These are phyloP conservation scores for Odontomachus brunneus DNA, from an alignment of 1,140 invertebrate species.

Conservation along the genomic window DNA sequence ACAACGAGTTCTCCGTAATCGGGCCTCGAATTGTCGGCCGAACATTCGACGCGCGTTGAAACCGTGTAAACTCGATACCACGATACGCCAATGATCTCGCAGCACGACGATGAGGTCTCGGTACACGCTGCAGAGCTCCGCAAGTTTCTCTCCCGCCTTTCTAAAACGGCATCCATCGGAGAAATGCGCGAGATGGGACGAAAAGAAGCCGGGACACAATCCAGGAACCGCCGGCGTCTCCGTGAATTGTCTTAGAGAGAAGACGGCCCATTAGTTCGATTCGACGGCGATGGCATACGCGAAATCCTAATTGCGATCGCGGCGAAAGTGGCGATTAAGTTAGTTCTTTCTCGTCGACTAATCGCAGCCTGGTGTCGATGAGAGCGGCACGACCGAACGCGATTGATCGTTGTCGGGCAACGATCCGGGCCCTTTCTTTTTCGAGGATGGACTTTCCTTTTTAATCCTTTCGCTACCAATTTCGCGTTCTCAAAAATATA, in stretches of 20 bases:
- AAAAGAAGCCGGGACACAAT: constrained; percentile 32
- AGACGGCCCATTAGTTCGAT: constrained; percentile 22
- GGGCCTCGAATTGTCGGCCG: too few species aligned
- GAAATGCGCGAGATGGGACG: constrained; percentile 72
- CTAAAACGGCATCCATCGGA: constrained; percentile 78
- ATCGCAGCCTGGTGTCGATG: constrained; percentile 35
- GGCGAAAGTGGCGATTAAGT: constrained; percentile 49
- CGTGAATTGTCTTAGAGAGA: constrained; percentile 37
- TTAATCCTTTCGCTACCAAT: too few species aligned
- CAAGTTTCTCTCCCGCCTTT: constrained; percentile 80
- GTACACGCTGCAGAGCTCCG: constrained; percentile 64
- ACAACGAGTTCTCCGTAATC: too few species aligned
- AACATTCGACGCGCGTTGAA: constrained; percentile 25
- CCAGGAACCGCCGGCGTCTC: constrained; percentile 40
- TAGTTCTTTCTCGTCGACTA: constrained; percentile 7
- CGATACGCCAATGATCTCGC: constrained; percentile 32
- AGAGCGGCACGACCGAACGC: constrained; percentile 2
- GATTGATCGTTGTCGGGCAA: too few species aligned
- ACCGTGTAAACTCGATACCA: constrained; percentile 26
- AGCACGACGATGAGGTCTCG: constrained; percentile 70
- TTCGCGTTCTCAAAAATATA: too few species aligned
- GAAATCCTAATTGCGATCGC: constrained; percentile 33
- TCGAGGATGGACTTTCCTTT: neutral
- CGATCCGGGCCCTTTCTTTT: neutral
- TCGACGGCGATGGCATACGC: neutral